Percentiles rank a stretch among this genome's conserved stretches.
phyloP scores from a whole-genome alignment of 2,113 vertebrate genomes.

The Neomonachus schauinslandi region DNA sequence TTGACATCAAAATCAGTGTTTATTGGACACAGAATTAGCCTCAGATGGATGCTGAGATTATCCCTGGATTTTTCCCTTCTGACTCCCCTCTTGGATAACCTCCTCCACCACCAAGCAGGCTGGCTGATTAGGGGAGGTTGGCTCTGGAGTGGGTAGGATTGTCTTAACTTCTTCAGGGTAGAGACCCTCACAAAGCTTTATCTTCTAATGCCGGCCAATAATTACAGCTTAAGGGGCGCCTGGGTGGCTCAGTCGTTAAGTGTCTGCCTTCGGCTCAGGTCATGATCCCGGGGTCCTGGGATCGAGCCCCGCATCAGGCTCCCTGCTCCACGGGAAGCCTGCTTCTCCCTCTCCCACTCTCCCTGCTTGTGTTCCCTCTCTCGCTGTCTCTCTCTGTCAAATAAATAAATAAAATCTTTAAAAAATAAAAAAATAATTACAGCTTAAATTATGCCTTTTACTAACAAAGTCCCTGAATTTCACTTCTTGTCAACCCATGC shows the following conservation, averaged over 20 bases:
- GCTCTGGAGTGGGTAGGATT: neutral
- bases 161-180: neutral
- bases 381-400: too few relatives aligned
- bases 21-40: neutral
- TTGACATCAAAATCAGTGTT: neutral
- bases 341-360: too few relatives aligned
- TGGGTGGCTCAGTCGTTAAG: too few relatives aligned
- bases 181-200: neutral
- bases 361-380: too few relatives aligned
- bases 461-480: conserved; percentile 16
- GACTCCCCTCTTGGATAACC: neutral
- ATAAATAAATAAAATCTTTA: too few relatives aligned
- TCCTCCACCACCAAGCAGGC: neutral
- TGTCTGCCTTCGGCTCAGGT: too few relatives aligned
- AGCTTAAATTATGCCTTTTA: neutral
- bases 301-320: too few relatives aligned
- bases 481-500: neutral
- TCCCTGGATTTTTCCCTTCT: neutral
- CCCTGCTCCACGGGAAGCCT: too few relatives aligned
- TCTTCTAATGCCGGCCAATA: conserved; percentile 4
- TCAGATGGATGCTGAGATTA: neutral
- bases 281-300: too few relatives aligned
- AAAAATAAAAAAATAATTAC: neutral
- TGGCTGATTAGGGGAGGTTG: neutral
- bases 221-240: neutral